Percentiles rank a stretch among this genome's conserved stretches.
Evolutionary conservation across 2,888 invertebrate genomes (phyloP).

Genomic region (Aromia moschata): DNA sequence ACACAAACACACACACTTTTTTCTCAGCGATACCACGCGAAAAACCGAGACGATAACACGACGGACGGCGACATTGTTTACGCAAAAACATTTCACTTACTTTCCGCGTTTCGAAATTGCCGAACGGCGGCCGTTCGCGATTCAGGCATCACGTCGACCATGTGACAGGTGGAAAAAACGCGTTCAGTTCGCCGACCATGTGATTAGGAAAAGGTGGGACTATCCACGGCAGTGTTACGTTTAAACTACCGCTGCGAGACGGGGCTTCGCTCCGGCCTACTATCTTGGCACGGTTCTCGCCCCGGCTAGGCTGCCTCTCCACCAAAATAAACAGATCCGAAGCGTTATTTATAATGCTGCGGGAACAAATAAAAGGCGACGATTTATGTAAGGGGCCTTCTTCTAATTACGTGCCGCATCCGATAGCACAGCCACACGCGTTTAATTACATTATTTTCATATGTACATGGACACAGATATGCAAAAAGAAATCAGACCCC

Average conservation of each 20-base stretch:
- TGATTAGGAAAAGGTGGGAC: conserved; percentile 48
- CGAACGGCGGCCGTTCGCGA: conserved; percentile 31
- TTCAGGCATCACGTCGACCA: conserved; percentile 41
- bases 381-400: background rate
- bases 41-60: conserved; percentile 3
- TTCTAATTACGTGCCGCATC: background rate
- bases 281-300: background rate
- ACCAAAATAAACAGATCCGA: background rate
- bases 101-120: conserved; percentile 39
- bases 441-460: too few relatives aligned
- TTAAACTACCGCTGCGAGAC: background rate
- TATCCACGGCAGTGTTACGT: conserved; percentile 17
- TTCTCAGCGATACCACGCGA: conserved; percentile 5
- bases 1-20: conserved; percentile 7
- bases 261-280: background rate
- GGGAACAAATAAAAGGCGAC: background rate
- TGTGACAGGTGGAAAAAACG: conserved; percentile 50
- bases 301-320: background rate
- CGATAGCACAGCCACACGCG: too few relatives aligned
- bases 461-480: too few relatives aligned
- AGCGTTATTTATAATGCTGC: background rate
- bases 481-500: too few relatives aligned
- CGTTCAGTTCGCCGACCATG: conserved; percentile 41
- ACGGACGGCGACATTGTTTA: conserved; percentile 16
- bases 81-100: conserved; percentile 29